A percentile compares a stretch with the other conserved stretches of the same genome.
These are phyloP conservation scores for Cryptosula pallasiana DNA, from an alignment of 2,888 invertebrate genomes.

Conservation along the genomic window DNA sequence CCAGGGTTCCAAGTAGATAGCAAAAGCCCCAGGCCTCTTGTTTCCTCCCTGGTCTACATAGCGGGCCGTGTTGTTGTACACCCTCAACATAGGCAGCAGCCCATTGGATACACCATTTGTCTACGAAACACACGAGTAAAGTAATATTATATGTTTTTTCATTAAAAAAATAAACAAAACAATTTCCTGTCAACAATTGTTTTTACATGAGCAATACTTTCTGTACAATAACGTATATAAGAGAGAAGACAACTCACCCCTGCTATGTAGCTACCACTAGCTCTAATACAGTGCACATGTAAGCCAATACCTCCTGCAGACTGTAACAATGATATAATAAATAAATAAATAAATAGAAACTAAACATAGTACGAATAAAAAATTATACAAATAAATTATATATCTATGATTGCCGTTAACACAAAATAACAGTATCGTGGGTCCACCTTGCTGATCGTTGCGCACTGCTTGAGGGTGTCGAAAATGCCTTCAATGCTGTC, in stretches of 20 bases:
- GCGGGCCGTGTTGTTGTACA: slow-evolving; percentile 89
- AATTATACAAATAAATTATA: too few species aligned
- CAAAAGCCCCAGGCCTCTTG: slow-evolving; percentile 94
- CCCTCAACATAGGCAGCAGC: slow-evolving; percentile 84
- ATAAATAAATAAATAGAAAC: too few species aligned
- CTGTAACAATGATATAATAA: background rate
- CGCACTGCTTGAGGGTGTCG: slow-evolving; percentile 84
- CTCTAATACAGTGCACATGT: slow-evolving; percentile 89
- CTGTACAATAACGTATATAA: too few species aligned
- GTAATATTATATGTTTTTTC: too few species aligned
- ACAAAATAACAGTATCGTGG: too few species aligned
- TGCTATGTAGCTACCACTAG: slow-evolving; percentile 82
- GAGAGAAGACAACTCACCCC: slow-evolving; percentile 58
- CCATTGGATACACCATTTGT: slow-evolving; percentile 94
- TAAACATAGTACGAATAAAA: too few species aligned
- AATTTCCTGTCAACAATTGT: too few species aligned
- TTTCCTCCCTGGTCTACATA: slow-evolving; percentile 98
- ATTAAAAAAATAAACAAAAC: too few species aligned
- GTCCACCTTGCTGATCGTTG: slow-evolving; percentile 82
- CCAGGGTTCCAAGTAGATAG: slow-evolving; percentile 97
- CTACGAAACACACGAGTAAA: too few species aligned
- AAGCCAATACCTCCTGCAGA: slow-evolving; percentile 95
- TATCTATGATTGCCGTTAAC: too few species aligned
- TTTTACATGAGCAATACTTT: too few species aligned
- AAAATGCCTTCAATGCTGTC: slow-evolving; percentile 94